Conservation (phyloP, 2,113 vertebrate species). For the Nothoprocta perdicaria region DNA sequence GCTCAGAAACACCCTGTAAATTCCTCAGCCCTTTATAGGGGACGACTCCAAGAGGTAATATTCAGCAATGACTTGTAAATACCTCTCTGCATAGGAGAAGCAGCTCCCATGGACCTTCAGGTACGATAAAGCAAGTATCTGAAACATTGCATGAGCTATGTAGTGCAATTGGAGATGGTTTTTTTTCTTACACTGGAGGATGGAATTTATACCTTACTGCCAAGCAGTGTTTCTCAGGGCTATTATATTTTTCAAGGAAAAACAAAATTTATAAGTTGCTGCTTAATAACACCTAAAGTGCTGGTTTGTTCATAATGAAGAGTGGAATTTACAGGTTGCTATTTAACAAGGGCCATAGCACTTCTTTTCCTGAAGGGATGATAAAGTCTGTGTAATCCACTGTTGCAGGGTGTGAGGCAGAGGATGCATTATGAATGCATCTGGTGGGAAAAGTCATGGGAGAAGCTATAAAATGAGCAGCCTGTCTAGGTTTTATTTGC, state of each 20-base stretch:
- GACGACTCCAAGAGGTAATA: background rate
- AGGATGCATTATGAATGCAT: background rate
- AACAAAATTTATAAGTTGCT: slow-evolving; percentile 40
- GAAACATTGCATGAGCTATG: slow-evolving; percentile 26
- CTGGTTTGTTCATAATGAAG: background rate
- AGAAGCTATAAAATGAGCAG: background rate
- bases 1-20: slow-evolving; percentile 29
- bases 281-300: slow-evolving; percentile 2
- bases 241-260: slow-evolving; percentile 43
- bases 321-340: slow-evolving; percentile 22
- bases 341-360: background rate
- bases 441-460: background rate
- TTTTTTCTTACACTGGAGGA: slow-evolving; percentile 31
- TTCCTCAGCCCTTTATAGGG: background rate
- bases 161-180: slow-evolving; percentile 63
- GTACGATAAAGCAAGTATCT: slow-evolving; percentile 52
- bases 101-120: slow-evolving; percentile 25
- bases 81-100: slow-evolving; percentile 42
- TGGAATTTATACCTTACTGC: slow-evolving; percentile 51
- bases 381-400: slow-evolving; percentile 1
- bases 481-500: background rate
- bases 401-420: background rate
- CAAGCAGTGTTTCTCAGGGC: slow-evolving; percentile 31
- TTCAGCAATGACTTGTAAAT: slow-evolving; percentile 49
- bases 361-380: background rate